A percentile compares a stretch with the other conserved stretches of the same genome.
Evolutionary conservation across 2,113 vertebrate genomes (phyloP).

Genomic region (Sardina pilchardus): DNA sequence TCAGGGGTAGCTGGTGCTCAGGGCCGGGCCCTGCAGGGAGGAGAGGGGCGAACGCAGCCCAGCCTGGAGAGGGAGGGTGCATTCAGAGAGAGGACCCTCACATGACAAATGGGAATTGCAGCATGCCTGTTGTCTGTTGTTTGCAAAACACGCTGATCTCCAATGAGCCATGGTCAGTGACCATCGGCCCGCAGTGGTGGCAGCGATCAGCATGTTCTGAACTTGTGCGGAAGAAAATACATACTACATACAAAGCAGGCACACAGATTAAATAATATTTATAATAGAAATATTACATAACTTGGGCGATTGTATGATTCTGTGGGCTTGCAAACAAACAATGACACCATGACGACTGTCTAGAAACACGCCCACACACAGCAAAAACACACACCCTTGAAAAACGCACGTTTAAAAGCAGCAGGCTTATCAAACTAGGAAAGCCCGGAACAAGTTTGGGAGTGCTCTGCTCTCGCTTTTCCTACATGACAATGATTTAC

Average conservation of each 20-base stretch:
- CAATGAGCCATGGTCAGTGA: neutral
- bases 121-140: neutral
- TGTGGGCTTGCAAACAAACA: neutral
- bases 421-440: neutral
- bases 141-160: neutral
- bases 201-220: neutral
- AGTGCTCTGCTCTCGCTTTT: neutral
- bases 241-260: neutral
- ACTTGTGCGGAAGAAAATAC: neutral
- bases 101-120: neutral
- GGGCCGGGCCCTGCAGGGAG: neutral
- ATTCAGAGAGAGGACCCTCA: slow-evolving; percentile 4
- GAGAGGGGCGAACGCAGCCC: neutral
- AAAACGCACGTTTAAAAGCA: neutral
- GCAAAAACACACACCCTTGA: neutral
- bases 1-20: slow-evolving; percentile 41
- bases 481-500: neutral
- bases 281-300: neutral
- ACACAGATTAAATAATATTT: neutral
- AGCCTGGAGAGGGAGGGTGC: neutral
- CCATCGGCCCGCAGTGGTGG: neutral
- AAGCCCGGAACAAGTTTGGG: neutral
- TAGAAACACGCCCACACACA: neutral
- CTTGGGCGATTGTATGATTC: neutral
- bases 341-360: neutral